Evolutionary conservation across 2,797 vertebrate species (phyloP).

Genomic region (Poliocrania exsul): DNA sequence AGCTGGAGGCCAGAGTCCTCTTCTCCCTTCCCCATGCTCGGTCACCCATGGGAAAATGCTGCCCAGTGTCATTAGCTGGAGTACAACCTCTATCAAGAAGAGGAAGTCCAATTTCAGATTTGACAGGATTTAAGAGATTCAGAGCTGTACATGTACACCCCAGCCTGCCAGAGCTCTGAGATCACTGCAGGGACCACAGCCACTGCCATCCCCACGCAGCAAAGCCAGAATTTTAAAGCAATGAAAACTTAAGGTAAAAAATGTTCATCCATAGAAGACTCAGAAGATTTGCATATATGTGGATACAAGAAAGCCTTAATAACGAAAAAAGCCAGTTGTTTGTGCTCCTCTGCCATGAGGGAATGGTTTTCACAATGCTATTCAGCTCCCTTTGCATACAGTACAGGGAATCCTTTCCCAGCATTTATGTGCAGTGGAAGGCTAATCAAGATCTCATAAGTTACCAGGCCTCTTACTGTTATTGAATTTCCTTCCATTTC

Average conservation of each 20-base stretch:
- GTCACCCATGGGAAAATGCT: not conserved
- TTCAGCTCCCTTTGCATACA: not conserved
- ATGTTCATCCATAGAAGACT: not conserved
- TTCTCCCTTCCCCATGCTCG: not conserved
- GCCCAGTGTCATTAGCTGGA: not conserved
- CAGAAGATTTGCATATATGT: not conserved
- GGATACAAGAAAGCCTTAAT: not conserved
- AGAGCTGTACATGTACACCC: not conserved
- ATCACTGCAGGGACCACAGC: not conserved
- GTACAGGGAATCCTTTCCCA: not conserved
- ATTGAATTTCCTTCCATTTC: slow-evolving; percentile 60
- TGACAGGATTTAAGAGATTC: not conserved
- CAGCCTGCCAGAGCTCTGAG: not conserved
- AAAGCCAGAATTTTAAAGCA: not conserved
- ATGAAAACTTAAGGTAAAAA: not conserved
- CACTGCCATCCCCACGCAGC: not conserved
- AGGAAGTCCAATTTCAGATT: not conserved
- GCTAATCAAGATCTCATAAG: slow-evolving; percentile 48
- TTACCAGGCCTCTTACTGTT: slow-evolving; percentile 37
- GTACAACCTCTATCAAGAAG: not conserved
- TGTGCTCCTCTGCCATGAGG: not conserved
- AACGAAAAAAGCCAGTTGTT: not conserved
- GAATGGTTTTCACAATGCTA: not conserved
- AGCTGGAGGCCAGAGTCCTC: not conserved
- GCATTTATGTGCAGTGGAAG: not conserved